Percentiles rank a stretch among this genome's conserved stretches.
Conservation (phyloP, 2,888 invertebrate species). For the Napeogenes sylphis region DNA sequence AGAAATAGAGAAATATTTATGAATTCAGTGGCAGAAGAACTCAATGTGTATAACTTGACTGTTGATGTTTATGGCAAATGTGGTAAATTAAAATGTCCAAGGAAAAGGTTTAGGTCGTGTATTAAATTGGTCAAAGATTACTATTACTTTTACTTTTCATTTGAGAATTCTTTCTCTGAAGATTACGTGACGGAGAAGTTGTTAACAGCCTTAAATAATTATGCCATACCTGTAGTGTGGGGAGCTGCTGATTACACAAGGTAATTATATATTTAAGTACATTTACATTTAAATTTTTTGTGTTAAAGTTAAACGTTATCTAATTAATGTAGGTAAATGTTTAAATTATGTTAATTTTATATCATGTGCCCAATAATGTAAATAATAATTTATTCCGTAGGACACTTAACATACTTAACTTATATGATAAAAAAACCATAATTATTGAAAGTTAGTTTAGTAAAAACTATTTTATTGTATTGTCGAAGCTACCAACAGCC, state of each 20-base stretch:
- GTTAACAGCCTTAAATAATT: slow-evolving; percentile 60
- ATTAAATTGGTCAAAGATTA: slow-evolving; percentile 33
- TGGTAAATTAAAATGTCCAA: slow-evolving; percentile 33
- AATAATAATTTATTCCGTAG: too few relatives aligned
- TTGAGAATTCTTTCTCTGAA: slow-evolving; percentile 41
- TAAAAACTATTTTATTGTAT: too few relatives aligned
- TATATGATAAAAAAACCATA: too few relatives aligned
- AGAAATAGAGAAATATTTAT: slow-evolving; percentile 33
- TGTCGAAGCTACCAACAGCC: too few relatives aligned
- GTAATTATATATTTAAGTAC: slow-evolving; percentile 22
- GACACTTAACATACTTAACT: too few relatives aligned
- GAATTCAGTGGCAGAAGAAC: slow-evolving; percentile 23
- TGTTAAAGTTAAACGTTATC: too few relatives aligned
- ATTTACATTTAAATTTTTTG: too few relatives aligned
- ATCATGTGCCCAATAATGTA: too few relatives aligned
- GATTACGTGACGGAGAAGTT: slow-evolving; percentile 46
- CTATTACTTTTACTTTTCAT: slow-evolving; percentile 42
- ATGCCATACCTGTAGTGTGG: slow-evolving; percentile 79
- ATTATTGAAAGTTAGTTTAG: too few relatives aligned
- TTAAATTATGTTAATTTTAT: too few relatives aligned
- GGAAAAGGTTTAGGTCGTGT: slow-evolving; percentile 24
- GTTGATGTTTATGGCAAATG: slow-evolving; percentile 40
- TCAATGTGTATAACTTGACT: slow-evolving; percentile 28
- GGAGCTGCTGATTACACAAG: slow-evolving; percentile 76
- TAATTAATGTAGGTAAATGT: too few relatives aligned